Evolutionary conservation across 2,113 vertebrate genomes (phyloP).

Genomic region (Nothobranchius kuhntae): DNA sequence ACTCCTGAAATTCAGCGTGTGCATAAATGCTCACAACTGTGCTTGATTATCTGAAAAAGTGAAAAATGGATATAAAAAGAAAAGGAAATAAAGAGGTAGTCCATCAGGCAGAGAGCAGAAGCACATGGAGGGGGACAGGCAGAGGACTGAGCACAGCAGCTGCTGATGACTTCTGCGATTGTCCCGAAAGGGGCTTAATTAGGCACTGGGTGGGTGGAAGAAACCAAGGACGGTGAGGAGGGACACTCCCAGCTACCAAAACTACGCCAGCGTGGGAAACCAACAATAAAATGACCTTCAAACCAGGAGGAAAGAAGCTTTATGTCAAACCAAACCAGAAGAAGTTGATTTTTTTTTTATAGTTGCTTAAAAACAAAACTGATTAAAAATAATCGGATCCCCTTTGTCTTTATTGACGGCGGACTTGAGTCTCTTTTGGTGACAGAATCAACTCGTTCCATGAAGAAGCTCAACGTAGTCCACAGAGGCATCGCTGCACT

Average conservation of each 20-base stretch:
- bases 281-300: constrained; percentile 29
- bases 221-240: constrained; percentile 51
- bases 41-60: constrained; percentile 36
- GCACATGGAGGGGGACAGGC: constrained; percentile 54
- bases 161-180: constrained; percentile 65
- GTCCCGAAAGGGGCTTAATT: constrained; percentile 59
- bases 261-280: constrained; percentile 31
- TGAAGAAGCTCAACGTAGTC: constrained; percentile 43
- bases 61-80: constrained; percentile 38
- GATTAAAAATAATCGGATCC: constrained; percentile 7
- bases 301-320: constrained; percentile 23
- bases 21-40: constrained; percentile 29
- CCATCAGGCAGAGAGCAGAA: constrained; percentile 47
- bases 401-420: constrained; percentile 28
- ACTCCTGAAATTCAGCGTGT: constrained; percentile 16
- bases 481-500: constrained; percentile 39
- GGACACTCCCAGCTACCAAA: constrained; percentile 47
- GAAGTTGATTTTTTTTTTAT: constrained; percentile 23
- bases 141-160: constrained; percentile 59
- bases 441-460: constrained; percentile 72
- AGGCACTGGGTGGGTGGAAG: constrained; percentile 74
- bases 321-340: constrained; percentile 33
- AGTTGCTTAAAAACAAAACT: constrained; percentile 11
- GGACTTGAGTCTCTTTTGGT: constrained; percentile 38
- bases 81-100: constrained; percentile 64